Conservation (phyloP, 2,113 vertebrate genomes). For the Limnothrissa miodon region DNA sequence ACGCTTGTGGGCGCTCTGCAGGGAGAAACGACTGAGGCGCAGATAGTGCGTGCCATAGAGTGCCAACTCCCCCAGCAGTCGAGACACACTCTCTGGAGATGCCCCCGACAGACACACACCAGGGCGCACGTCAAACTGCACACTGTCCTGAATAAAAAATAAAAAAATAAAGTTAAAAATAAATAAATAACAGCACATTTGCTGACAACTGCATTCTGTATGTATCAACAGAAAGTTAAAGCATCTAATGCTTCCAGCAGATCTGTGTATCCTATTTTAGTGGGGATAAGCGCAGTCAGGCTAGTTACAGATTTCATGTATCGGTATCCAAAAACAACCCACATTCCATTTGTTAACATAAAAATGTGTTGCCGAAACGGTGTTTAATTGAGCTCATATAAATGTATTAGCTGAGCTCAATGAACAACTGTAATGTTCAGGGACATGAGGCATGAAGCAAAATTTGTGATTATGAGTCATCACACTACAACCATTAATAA, state of each 20-base stretch:
- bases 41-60: conserved; percentile 88
- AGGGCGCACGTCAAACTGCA: conserved; percentile 82
- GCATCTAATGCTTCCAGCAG: not conserved
- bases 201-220: not conserved
- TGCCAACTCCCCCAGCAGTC: conserved; percentile 83
- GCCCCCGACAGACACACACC: conserved; percentile 89
- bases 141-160: conserved; percentile 65
- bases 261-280: conserved; percentile 1
- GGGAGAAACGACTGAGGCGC: conserved; percentile 86
- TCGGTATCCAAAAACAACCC: too few species aligned
- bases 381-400: not conserved
- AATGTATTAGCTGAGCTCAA: not conserved
- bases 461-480: not conserved
- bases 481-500: not conserved
- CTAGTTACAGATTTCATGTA: too few species aligned
- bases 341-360: not conserved
- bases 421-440: not conserved
- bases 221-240: not conserved
- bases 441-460: not conserved
- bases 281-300: not conserved
- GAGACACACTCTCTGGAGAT: conserved; percentile 86
- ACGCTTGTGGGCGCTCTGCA: conserved; percentile 81
- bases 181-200: not conserved
- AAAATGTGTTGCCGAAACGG: not conserved
- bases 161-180: not conserved